Conservation (phyloP, 1,140 invertebrate species). For the Scylla paramamosain region DNA sequence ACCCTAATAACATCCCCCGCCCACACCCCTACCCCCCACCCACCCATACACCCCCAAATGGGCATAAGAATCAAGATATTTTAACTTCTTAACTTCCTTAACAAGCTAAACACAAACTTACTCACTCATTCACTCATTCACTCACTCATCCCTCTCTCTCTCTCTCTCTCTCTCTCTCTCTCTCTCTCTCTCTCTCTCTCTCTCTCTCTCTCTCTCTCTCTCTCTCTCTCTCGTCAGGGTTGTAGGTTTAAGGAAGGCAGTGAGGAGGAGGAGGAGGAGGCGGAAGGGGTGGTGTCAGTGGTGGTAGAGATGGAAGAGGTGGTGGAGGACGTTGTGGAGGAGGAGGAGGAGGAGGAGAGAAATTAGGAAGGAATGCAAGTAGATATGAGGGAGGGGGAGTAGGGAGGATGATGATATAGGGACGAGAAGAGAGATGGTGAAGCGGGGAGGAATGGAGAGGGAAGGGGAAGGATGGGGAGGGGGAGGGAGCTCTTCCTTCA, state of each 20-base stretch:
- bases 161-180: background rate
- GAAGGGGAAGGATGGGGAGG: no score
- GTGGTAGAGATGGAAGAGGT: background rate
- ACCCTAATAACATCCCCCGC: background rate
- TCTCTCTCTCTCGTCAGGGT: background rate
- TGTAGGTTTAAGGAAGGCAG: background rate
- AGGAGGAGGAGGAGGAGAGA: background rate
- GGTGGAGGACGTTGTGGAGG: background rate
- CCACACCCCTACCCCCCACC: no score
- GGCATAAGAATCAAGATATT: background rate
- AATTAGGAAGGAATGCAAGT: no score
- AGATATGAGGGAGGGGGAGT: no score
- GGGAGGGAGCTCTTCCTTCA: no score
- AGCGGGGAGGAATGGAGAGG: no score
- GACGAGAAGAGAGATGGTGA: background rate
- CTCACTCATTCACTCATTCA: background rate
- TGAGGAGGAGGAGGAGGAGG: background rate
- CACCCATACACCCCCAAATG: background rate
- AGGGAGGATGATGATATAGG: background rate
- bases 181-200: background rate
- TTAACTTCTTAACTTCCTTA: conserved; percentile 2
- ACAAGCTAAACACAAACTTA: background rate
- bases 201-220: background rate
- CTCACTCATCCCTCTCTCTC: background rate
- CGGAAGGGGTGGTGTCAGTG: background rate